A percentile compares a stretch with the other conserved stretches of the same genome.
Conservation (phyloP, 2,113 vertebrate species). For the Erythrolamprus reginae region DNA sequence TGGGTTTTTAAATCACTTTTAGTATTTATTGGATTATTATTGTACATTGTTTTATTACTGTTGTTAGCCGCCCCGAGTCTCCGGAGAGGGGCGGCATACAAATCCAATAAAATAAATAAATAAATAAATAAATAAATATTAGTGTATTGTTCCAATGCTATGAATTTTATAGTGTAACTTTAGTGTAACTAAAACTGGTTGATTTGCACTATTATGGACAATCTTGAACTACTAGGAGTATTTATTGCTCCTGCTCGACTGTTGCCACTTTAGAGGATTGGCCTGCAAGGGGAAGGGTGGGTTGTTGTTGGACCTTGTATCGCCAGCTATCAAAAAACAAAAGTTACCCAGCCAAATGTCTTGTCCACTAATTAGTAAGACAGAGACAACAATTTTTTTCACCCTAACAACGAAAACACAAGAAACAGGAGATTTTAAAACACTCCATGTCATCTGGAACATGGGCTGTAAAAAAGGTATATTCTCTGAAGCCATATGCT, state of each 20-base stretch:
- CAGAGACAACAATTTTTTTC: background rate
- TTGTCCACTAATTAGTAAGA: background rate
- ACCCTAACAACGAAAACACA: background rate
- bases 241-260: background rate
- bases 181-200: background rate
- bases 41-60: too few species aligned
- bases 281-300: background rate
- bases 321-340: background rate
- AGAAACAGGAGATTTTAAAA: background rate
- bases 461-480: background rate
- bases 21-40: too few species aligned
- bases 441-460: background rate
- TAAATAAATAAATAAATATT: too few species aligned
- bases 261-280: background rate
- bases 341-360: background rate
- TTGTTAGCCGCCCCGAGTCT: too few species aligned
- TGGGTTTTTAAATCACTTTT: too few species aligned
- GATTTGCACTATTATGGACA: background rate
- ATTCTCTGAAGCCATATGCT: background rate
- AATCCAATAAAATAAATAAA: too few species aligned
- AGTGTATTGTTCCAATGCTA: background rate
- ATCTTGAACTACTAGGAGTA: background rate
- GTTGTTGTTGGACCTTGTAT: background rate
- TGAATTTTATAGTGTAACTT: background rate
- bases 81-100: too few species aligned